phyloP scores from a whole-genome alignment of 1,140 invertebrate genomes.

The Pseudomyrmex flavicornis region DNA sequence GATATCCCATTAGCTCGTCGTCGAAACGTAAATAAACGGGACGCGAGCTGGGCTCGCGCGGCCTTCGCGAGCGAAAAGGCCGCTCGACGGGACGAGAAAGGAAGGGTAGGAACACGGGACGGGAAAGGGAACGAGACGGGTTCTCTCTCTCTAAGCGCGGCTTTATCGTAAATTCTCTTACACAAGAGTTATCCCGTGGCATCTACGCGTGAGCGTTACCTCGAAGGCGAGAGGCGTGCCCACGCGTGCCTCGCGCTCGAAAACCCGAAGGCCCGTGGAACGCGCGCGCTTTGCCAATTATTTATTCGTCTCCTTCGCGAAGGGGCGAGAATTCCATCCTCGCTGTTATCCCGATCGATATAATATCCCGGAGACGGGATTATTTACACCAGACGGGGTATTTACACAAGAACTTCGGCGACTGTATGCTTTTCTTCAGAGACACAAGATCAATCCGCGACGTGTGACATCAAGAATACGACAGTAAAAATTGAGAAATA shows the following conservation, averaged over 20 bases:
- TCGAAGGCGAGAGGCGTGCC: slow-evolving; percentile 71
- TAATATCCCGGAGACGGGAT: not conserved
- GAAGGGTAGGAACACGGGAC: not conserved
- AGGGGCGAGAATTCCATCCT: not conserved
- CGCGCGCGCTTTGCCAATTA: slow-evolving; percentile 54
- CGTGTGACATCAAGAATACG: too few species aligned
- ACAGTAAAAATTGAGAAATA: too few species aligned
- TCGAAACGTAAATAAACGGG: slow-evolving; percentile 56
- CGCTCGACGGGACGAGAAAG: not conserved
- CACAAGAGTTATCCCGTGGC: slow-evolving; percentile 66
- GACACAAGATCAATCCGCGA: too few species aligned
- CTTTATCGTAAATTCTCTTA: slow-evolving; percentile 66
- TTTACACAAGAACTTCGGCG: too few species aligned
- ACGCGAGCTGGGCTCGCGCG: slow-evolving; percentile 24
- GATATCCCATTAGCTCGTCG: slow-evolving; percentile 39
- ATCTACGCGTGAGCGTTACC: slow-evolving; percentile 71
- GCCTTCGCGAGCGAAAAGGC: slow-evolving; percentile 50
- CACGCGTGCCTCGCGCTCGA: slow-evolving; percentile 64
- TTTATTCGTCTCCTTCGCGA: slow-evolving; percentile 29
- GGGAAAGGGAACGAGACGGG: not conserved
- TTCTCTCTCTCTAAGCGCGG: slow-evolving; percentile 50
- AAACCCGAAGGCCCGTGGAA: slow-evolving; percentile 46
- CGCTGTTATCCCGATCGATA: not conserved
- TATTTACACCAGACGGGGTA: too few species aligned
- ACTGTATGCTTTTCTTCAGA: too few species aligned